phyloP scores from a whole-genome alignment of 2,888 invertebrate genomes.

The Urechis unicinctus region DNA sequence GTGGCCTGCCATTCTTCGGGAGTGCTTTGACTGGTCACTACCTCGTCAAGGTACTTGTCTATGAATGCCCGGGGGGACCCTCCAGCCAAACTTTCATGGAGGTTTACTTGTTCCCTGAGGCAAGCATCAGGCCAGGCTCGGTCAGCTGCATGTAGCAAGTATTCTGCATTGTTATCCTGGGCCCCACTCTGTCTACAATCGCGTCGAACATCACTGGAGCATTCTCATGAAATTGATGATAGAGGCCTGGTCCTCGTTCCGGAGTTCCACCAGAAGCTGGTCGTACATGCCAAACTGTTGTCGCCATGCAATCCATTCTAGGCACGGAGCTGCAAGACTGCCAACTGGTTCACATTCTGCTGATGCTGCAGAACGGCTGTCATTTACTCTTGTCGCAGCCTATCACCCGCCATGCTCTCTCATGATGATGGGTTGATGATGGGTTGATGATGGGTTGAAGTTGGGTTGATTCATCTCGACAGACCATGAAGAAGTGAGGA shows the following conservation, averaged over 20 bases:
- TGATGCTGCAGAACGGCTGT: too few relatives aligned
- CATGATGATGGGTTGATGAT: too few relatives aligned
- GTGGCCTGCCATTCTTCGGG: constrained; percentile 17
- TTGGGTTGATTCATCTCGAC: too few relatives aligned
- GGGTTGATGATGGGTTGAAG: too few relatives aligned
- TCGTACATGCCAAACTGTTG: too few relatives aligned
- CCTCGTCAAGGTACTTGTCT: constrained; percentile 12
- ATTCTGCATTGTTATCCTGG: too few relatives aligned
- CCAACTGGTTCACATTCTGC: constrained; percentile 2
- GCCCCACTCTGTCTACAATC: constrained; percentile 14
- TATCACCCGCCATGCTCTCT: too few relatives aligned
- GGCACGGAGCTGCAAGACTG: not conserved
- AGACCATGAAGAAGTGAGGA: too few relatives aligned
- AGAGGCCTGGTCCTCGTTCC: too few relatives aligned
- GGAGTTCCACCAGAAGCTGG: too few relatives aligned
- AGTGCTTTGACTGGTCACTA: constrained; percentile 10
- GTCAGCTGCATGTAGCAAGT: constrained; percentile 12
- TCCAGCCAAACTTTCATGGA: constrained; percentile 18
- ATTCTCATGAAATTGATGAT: constrained; percentile 24
- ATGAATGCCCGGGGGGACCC: constrained; percentile 19
- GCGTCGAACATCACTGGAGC: constrained; percentile 22
- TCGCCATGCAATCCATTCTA: constrained; percentile 17
- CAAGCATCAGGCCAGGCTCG: constrained; percentile 4
- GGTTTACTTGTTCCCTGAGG: constrained; percentile 14
- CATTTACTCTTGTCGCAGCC: too few relatives aligned